Base-by-base conservation (phyloP, 2,888 invertebrate genomes). In the Melanostoma mellinum region DNA sequence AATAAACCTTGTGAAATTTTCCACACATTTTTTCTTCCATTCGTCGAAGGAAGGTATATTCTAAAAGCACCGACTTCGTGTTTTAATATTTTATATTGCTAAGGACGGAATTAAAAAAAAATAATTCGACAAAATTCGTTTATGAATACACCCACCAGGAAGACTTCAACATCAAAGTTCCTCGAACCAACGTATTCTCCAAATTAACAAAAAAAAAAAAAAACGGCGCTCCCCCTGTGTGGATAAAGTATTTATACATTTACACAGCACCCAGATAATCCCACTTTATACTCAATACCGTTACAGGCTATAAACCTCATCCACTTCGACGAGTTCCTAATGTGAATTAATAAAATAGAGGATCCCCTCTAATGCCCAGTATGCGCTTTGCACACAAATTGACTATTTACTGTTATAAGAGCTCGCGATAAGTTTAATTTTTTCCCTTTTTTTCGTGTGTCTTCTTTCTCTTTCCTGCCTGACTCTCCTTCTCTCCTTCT, bases 331-430 rank as follows among this genome's bases (percentile, higher is more conserved):
- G 52, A 38, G 58, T 67, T 65, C 71, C 71, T 71, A 75, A 69
- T 75, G 63, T 65, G 71, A 67, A 80, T 80, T 71, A 75, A 75
- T 75, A 75, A 80, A 65, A 58, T 6, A 60, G 50, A 20, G 42
- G 55, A 42, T 30, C 63, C 61, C 20, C 36, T 53, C 52, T 50
- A 60, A 58, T 50, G 63, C 58, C 52, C 71, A 71, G 58, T 69
- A 75, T 80, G 75, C 75, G 75, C 6, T 44, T 60, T 63, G 80
- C 80, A 80, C 80, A 80, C 80, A 80, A 80, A 80, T 75, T 71
- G 80, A 80, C 80, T 75, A 80, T 71, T 75, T 76, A 71, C 73
- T 67, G 72, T 73, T 53, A 67, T 72, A 76, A 80, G 76, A 80
- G 58, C 48, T 58, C 30, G 42, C 71, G 65, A 75, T 75, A 65